These are phyloP conservation scores for Calephelis perditalis DNA, from an alignment of 2,888 invertebrate species.

Conservation along the genomic window DNA sequence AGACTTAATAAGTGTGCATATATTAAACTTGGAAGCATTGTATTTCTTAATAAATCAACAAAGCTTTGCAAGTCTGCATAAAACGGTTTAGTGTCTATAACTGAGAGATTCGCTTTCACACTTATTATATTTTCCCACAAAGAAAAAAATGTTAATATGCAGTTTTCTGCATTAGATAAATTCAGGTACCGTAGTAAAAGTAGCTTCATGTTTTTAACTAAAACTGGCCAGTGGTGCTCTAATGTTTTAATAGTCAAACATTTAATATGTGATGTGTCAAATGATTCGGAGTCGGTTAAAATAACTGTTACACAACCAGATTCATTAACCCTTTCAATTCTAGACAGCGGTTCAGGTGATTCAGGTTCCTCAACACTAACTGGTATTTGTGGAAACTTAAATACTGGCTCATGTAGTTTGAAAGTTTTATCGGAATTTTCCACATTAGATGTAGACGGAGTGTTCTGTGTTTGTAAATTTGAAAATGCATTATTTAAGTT, in stretches of 20 bases:
- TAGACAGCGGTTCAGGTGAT: slow-evolving; percentile 52
- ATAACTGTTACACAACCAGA: slow-evolving; percentile 79
- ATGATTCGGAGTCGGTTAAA: slow-evolving; percentile 88
- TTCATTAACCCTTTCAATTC: slow-evolving; percentile 65
- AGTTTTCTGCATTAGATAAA: slow-evolving; percentile 81
- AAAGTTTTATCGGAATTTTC: slow-evolving; percentile 46
- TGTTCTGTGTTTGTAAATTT: slow-evolving; percentile 61
- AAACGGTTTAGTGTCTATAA: slow-evolving; percentile 92
- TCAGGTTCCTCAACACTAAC: slow-evolving; percentile 43
- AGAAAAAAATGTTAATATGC: slow-evolving; percentile 88
- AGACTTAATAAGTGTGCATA: slow-evolving; percentile 91
- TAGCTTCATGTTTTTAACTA: slow-evolving; percentile 84
- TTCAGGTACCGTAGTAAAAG: slow-evolving; percentile 77
- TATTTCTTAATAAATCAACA: slow-evolving; percentile 83
- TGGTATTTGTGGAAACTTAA: slow-evolving; percentile 53
- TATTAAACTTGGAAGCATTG: slow-evolving; percentile 86
- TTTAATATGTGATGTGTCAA: slow-evolving; percentile 91
- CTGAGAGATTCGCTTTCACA: slow-evolving; percentile 92
- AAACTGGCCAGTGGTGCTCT: slow-evolving; percentile 89
- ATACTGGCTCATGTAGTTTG: slow-evolving; percentile 61
- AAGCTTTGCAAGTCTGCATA: slow-evolving; percentile 91
- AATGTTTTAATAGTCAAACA: slow-evolving; percentile 90
- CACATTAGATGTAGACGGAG: slow-evolving; percentile 56
- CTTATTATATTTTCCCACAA: slow-evolving; percentile 95
- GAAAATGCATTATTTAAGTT: slow-evolving; percentile 67